Percentiles rank a stretch among this genome's conserved stretches.
These are phyloP conservation scores for Acropora tenuis DNA, from an alignment of 64 coral and sea anemone species.

Conservation along the genomic window DNA sequence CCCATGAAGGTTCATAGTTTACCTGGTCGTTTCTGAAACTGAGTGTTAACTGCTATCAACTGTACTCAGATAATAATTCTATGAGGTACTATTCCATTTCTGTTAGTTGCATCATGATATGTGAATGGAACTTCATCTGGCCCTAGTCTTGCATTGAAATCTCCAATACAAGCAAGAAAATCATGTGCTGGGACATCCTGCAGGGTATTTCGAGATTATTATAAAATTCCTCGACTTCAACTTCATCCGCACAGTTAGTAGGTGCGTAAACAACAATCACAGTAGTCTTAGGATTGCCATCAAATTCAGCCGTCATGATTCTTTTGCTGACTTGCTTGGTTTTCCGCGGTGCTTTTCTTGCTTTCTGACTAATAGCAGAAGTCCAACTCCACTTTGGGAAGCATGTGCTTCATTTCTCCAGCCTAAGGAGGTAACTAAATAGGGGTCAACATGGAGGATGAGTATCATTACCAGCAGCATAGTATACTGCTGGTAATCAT, in stretches of 20 bases:
- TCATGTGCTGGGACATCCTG: not conserved
- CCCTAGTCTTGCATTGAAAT: conserved; percentile 57
- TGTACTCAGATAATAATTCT: conserved; percentile 24
- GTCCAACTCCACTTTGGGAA: conserved; percentile 22
- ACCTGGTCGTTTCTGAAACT: conserved; percentile 34
- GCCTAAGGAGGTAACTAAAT: conserved; percentile 1
- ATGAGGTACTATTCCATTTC: conserved; percentile 51
- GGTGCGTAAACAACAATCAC: conserved; percentile 31
- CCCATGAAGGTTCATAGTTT: conserved; percentile 12
- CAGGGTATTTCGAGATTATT: not conserved
- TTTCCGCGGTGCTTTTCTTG: not conserved
- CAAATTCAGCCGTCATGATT: not conserved
- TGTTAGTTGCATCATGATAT: conserved; percentile 39
- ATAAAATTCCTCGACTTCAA: not conserved
- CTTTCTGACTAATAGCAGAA: conserved; percentile 12
- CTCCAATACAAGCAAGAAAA: conserved; percentile 31
- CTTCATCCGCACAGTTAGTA: not conserved
- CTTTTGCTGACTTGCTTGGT: not conserved
- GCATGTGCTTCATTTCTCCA: conserved; percentile 18
- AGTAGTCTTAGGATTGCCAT: conserved; percentile 37
- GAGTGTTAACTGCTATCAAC: conserved; percentile 6
- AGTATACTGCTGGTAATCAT: too few species aligned
- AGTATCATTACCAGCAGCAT: too few species aligned
- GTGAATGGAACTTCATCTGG: conserved; percentile 29
- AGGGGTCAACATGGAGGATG: too few species aligned